Evolutionary conservation across 2,113 vertebrate genomes (phyloP).

Genomic region (Origma solitaria): DNA sequence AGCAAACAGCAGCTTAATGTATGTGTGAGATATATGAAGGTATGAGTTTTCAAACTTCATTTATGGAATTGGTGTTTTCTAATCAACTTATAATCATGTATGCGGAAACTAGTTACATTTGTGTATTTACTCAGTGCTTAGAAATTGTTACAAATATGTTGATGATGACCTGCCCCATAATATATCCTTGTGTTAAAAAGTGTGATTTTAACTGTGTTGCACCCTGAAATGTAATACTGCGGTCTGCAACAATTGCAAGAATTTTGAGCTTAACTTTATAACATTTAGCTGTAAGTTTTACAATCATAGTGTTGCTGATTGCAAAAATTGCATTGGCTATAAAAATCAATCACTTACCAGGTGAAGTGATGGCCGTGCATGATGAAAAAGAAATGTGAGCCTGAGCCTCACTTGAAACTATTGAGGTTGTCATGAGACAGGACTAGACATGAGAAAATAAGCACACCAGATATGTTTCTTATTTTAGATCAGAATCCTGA

Average conservation of each 20-base stretch:
- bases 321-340: not conserved
- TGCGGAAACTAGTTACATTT: not conserved
- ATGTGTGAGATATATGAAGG: not conserved
- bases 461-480: rapidly evolving
- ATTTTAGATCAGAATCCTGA: not conserved
- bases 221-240: not conserved
- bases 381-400: not conserved
- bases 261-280: not conserved
- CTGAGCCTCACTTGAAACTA: not conserved
- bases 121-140: not conserved
- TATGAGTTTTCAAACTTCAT: not conserved
- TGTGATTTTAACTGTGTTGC: not conserved
- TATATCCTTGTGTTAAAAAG: not conserved
- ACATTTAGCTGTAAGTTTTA: not conserved
- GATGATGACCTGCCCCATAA: not conserved
- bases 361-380: not conserved
- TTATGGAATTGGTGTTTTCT: not conserved
- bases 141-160: not conserved
- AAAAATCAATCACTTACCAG: not conserved
- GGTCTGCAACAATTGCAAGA: not conserved
- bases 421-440: not conserved
- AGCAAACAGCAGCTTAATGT: not conserved
- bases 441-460: not conserved
- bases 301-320: not conserved
- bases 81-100: not conserved